A percentile compares a stretch with the other conserved stretches of the same genome.
Conservation (phyloP, 2,888 invertebrate genomes). For the Tiliacea citrago region DNA sequence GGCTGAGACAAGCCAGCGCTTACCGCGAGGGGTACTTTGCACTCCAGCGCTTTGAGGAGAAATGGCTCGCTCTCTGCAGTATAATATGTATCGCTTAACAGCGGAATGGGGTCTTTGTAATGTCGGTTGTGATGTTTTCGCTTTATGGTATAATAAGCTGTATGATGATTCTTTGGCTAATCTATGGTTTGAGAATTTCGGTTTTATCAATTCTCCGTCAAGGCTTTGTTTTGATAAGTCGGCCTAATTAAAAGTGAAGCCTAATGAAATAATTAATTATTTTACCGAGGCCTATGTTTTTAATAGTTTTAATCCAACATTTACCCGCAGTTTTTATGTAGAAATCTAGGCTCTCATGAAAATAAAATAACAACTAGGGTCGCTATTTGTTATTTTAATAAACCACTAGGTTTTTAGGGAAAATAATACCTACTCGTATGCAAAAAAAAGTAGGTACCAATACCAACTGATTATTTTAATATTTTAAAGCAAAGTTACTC, state of each 20-base stretch:
- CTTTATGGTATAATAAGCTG: conserved; percentile 17
- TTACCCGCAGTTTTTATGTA: neutral
- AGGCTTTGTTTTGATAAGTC: neutral
- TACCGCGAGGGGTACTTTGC: conserved; percentile 48
- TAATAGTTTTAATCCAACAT: neutral
- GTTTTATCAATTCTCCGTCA: neutral
- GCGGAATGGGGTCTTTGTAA: conserved; percentile 15
- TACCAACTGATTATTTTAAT: neutral
- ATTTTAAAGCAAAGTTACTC: neutral
- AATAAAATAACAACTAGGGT: neutral
- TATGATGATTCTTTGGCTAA: neutral
- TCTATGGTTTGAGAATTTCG: neutral
- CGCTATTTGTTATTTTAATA: no score
- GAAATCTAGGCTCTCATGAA: neutral
- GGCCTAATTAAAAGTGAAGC: neutral
- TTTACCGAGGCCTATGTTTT: no score
- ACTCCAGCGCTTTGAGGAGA: conserved; percentile 47
- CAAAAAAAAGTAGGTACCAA: neutral
- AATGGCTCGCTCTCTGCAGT: conserved; percentile 46
- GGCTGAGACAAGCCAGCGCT: conserved; percentile 55
- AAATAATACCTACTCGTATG: neutral
- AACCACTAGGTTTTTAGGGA: neutral
- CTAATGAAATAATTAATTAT: neutral
- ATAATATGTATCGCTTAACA: conserved; percentile 25
- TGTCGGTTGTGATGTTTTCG: conserved; percentile 23